Base-by-base conservation (phyloP, 2,888 invertebrate genomes). In the Argyresthia albistria region DNA sequence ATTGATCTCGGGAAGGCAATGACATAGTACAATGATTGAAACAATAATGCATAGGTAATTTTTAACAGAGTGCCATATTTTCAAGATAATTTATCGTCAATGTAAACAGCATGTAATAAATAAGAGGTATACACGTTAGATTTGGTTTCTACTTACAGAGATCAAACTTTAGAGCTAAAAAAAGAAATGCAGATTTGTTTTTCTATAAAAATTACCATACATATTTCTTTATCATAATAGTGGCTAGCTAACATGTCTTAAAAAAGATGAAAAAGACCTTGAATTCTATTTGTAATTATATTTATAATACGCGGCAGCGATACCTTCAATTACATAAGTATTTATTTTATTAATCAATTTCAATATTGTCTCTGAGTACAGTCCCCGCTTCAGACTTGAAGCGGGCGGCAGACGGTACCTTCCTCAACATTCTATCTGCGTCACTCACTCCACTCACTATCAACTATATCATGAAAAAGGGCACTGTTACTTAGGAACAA, bases 401-500 rank as follows among this genome's bases (percentile, higher is more conserved):
- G 25, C 25, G 25, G 25, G 25, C 25, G 25, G 25, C 25, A 25
- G 25, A 25, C 25, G 25, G 25, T 25, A 25, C 25, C 25, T 25
- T 25, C 25, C 25, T 25, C 25, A 25, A 25, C 25, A 25, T 25
- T 25, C 25, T 25, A 25, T 25, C 25, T 25, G 39, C 39, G n/a
- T 46, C 48, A 53, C 51, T 6, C 15, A 25, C 43, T 14, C 77
- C 87, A 81, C 82, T 82, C 84, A 83, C 84, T 80, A 78, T 76
- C 75, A 73, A 80, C 75, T 70, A 80, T 73, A 79, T 75, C 71
- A 76, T 75, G 74, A 81, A 80, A 83, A 80, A 80, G 84, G 84
- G 80, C 86, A 83, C 87, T 89, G 82, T 84, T 87, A 83, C 88
- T 92, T 95, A 95, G 92, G 94, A 93, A 93, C 95, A 95, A 90